Conservation (phyloP, 1,140 invertebrate genomes). For the Aphidius ervi region DNA sequence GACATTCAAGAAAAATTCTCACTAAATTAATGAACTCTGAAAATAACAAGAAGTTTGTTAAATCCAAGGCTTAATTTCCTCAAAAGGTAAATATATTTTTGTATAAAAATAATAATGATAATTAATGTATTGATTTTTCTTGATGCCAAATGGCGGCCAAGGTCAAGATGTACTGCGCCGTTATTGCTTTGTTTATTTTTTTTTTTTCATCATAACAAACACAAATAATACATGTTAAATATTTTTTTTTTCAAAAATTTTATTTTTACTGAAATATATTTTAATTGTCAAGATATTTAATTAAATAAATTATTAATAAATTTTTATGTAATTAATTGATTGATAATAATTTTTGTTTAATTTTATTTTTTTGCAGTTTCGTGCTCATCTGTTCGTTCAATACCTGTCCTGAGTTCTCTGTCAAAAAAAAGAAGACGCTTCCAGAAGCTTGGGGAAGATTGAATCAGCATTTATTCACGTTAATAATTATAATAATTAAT, state of each 20-base stretch:
- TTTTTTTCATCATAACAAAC: neutral
- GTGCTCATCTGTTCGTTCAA: slow-evolving; percentile 19
- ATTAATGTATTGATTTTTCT: neutral
- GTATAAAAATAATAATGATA: neutral
- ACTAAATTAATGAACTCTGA: slow-evolving; percentile 84
- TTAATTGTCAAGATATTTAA: too few species aligned
- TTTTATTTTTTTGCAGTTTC: slow-evolving; percentile 26
- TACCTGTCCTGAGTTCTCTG: neutral
- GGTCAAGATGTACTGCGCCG: slow-evolving; percentile 20
- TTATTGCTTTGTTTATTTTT: neutral
- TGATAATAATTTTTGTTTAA: neutral
- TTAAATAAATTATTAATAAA: neutral
- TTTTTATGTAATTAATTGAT: neutral
- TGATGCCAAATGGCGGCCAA: neutral
- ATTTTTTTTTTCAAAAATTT: neutral
- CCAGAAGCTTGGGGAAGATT: neutral
- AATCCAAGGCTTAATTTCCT: slow-evolving; percentile 50
- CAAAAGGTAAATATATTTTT: slow-evolving; percentile 7
- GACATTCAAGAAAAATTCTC: slow-evolving; percentile 84
- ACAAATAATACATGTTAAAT: neutral
- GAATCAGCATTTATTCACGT: slow-evolving; percentile 22
- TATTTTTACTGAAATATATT: too few species aligned
- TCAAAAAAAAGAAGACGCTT: neutral
- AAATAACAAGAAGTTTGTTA: slow-evolving; percentile 67
- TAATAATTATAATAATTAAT: too few species aligned